Evolutionary conservation across 2,797 vertebrate species (phyloP), one percentile per base, ranked within the genome.

Genomic region (Schizopygopsis malacanthus): DNA sequence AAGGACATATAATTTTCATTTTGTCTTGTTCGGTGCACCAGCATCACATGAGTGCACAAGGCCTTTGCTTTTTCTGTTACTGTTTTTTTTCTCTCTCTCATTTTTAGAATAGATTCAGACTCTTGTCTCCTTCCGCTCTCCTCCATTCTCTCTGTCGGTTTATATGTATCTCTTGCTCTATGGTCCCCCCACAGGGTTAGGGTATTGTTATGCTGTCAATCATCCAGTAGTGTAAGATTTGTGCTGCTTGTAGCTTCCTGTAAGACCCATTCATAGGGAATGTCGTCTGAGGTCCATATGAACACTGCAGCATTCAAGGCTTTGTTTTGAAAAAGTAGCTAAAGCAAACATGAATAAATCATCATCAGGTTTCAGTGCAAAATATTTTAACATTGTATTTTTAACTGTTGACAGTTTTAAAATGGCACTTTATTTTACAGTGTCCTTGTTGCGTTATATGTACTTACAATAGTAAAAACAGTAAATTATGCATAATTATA

Each of bases 161-260:
- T 84, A 77, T 79, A 84, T 20, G 20, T 37, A 69, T 77, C n/a
- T 63, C 37, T 25, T 47, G 61, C 84, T 80, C 16, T 56, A 82
- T 84, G 6, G 59, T 18, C 85, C 76, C 77, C 89, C 92, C 81
- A 52, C 85, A 65, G 86, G 77, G 73, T 81, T 71, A 70, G 83
- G 81, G 76, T 86, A 65, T 65, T 93, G 90, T 92, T 93, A 91
- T 91, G 92, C 92, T 92, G 92, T 87, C 87, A 87, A 61, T 88
- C 87, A 89, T 89, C 86, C 52, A 70, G 56, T 45, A 25, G 50
- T 25, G 47, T 72, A 16, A 8, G 59, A 22, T 39, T 69, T 70
- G 33, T 47, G 67, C 73, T 59, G 43, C 65, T 82, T 73, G 76
- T 88, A 85, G 63, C 43, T 88, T 85, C 70, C 82, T 83, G 71